These are phyloP conservation scores for Dioctria linearis DNA, from an alignment of 2,888 invertebrate genomes.

Conservation along the genomic window DNA sequence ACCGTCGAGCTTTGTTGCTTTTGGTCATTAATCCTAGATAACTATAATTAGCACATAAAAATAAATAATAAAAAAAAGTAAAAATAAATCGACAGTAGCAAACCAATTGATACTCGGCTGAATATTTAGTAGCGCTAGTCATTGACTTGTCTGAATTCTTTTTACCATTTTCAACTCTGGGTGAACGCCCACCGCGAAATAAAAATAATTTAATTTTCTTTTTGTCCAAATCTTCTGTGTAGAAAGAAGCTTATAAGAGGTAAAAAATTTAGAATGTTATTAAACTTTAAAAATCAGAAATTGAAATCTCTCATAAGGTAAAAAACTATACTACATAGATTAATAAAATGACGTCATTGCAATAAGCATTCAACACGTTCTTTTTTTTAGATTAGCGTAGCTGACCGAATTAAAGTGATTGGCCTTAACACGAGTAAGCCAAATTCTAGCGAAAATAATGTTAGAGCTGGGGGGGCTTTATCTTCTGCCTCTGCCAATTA, in stretches of 20 bases:
- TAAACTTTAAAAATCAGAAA: conserved; percentile 2
- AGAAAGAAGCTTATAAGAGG: too few species aligned
- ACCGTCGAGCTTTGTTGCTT: too few species aligned
- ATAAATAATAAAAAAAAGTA: too few species aligned
- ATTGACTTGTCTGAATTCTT: too few species aligned
- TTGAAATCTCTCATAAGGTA: background rate
- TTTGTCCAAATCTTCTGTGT: too few species aligned
- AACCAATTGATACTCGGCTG: too few species aligned
- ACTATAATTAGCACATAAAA: too few species aligned
- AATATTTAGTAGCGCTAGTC: too few species aligned
- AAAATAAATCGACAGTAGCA: too few species aligned
- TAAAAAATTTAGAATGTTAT: background rate
- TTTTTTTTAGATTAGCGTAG: conserved; percentile 15
- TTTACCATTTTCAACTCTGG: background rate
- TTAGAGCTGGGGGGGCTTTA: too few species aligned
- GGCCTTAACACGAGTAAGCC: conserved; percentile 34
- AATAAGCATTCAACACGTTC: background rate
- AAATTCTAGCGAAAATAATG: conserved; percentile 12
- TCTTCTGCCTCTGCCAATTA: conserved; percentile 10
- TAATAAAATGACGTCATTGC: conserved; percentile 17
- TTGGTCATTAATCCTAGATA: too few species aligned
- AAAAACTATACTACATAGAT: background rate
- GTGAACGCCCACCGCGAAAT: background rate
- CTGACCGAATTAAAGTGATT: conserved; percentile 36
- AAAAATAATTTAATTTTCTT: background rate